Conservation (phyloP, 2,113 vertebrate genomes). For the Macquaria australasica region DNA sequence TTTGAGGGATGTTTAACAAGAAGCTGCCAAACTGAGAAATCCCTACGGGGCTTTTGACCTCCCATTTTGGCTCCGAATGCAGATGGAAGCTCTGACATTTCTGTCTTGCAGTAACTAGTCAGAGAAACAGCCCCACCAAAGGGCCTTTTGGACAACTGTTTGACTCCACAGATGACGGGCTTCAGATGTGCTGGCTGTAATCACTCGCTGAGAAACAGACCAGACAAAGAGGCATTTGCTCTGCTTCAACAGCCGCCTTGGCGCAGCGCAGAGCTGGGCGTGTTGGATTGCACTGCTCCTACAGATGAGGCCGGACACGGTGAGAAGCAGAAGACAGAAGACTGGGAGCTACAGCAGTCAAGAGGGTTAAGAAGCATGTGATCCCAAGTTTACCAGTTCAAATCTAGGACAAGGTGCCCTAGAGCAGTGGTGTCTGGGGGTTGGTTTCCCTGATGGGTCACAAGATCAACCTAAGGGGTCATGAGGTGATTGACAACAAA, state of each 20-base stretch:
- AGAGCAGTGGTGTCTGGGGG: not conserved
- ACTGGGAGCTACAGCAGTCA: not conserved
- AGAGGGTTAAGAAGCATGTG: not conserved
- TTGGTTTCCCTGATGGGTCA: not conserved
- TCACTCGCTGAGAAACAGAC: constrained; percentile 31
- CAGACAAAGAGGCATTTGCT: constrained; percentile 49
- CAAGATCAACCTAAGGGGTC: constrained; percentile 1
- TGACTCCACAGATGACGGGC: constrained; percentile 35
- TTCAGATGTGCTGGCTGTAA: constrained; percentile 54
- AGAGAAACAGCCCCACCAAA: constrained; percentile 5
- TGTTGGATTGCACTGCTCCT: constrained; percentile 32
- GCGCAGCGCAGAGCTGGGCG: constrained; percentile 18
- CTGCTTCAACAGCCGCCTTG: constrained; percentile 31
- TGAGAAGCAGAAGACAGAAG: constrained; percentile 20
- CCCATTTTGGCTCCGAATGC: constrained; percentile 34
- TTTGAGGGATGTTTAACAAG: constrained; percentile 54
- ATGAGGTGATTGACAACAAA: constrained; percentile 16
- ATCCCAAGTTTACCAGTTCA: constrained; percentile 16
- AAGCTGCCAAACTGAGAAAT: constrained; percentile 60
- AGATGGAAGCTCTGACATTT: constrained; percentile 37
- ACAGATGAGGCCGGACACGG: constrained; percentile 21
- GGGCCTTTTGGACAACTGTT: constrained; percentile 39
- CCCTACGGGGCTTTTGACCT: constrained; percentile 55
- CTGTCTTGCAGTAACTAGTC: constrained; percentile 14
- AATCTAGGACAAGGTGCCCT: constrained; percentile 11